Percentiles rank a stretch among this genome's conserved stretches.
Evolutionary conservation across 2,888 invertebrate species (phyloP).

Genomic region (Unio pictorum): DNA sequence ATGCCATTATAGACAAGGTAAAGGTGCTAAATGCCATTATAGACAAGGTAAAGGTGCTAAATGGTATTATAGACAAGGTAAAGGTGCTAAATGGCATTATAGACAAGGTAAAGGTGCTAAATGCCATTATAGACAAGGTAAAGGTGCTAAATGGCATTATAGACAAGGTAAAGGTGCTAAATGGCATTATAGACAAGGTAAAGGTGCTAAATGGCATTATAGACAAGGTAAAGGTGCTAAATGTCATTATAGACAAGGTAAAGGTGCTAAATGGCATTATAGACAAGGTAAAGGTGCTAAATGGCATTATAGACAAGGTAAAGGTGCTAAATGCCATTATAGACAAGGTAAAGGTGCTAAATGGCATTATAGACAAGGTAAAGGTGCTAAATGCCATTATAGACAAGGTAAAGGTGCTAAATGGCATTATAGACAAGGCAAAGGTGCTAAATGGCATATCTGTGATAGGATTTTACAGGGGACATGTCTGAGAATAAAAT

Average conservation of each 20-base stretch:
- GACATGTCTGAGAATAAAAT: constrained; percentile 73
- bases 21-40: no score
- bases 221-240: constrained; percentile 69
- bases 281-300: constrained; percentile 69
- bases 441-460: constrained; percentile 74
- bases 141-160: constrained; percentile 66
- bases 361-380: constrained; percentile 31
- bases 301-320: constrained; percentile 31
- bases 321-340: constrained; percentile 66
- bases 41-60: constrained; percentile 58
- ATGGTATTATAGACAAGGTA: constrained; percentile 31
- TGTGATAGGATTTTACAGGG: constrained; percentile 73
- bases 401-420: constrained; percentile 69
- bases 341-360: constrained; percentile 69
- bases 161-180: constrained; percentile 69
- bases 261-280: constrained; percentile 66
- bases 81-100: constrained; percentile 66
- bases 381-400: constrained; percentile 66
- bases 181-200: constrained; percentile 31
- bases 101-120: constrained; percentile 69
- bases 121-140: constrained; percentile 31
- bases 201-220: constrained; percentile 66
- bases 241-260: constrained; percentile 31
- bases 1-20: no score
- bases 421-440: constrained; percentile 31